phyloP scores from a whole-genome alignment of 2,888 invertebrate genomes.

The Gastrophysa polygoni region DNA sequence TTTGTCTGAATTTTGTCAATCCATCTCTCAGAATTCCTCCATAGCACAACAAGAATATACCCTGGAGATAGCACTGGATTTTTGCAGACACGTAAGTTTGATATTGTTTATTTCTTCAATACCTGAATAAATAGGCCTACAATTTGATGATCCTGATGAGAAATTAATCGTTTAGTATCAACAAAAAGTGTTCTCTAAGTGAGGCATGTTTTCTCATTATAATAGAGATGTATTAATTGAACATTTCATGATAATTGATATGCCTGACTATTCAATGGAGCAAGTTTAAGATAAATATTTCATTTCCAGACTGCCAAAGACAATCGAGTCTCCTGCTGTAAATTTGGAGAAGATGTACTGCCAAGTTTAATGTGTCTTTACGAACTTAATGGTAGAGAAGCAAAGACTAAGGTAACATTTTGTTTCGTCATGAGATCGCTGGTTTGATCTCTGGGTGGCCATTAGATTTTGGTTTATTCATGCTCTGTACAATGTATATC shows the following conservation, averaged over 20 bases:
- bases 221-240: too few relatives aligned
- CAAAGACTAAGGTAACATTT: constrained; percentile 42
- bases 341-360: constrained; percentile 54
- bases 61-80: constrained; percentile 41
- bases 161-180: too few relatives aligned
- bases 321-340: constrained; percentile 51
- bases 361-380: constrained; percentile 42
- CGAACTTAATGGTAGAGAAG: constrained; percentile 42
- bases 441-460: too few relatives aligned
- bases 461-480: too few relatives aligned
- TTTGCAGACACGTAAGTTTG: constrained; percentile 43
- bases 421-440: background rate
- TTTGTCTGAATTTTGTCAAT: constrained; percentile 45
- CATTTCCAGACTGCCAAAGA: constrained; percentile 51
- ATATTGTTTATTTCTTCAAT: too few relatives aligned
- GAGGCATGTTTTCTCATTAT: too few relatives aligned
- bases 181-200: too few relatives aligned
- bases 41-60: constrained; percentile 37
- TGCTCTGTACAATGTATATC: too few relatives aligned
- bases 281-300: constrained; percentile 7
- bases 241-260: too few relatives aligned
- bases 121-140: too few relatives aligned
- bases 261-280: too few relatives aligned
- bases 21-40: constrained; percentile 34
- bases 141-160: too few relatives aligned